Percentiles rank a stretch among this genome's conserved stretches.
Evolutionary conservation across 2,888 invertebrate species (phyloP).

Genomic region (Hedychridium roseum): DNA sequence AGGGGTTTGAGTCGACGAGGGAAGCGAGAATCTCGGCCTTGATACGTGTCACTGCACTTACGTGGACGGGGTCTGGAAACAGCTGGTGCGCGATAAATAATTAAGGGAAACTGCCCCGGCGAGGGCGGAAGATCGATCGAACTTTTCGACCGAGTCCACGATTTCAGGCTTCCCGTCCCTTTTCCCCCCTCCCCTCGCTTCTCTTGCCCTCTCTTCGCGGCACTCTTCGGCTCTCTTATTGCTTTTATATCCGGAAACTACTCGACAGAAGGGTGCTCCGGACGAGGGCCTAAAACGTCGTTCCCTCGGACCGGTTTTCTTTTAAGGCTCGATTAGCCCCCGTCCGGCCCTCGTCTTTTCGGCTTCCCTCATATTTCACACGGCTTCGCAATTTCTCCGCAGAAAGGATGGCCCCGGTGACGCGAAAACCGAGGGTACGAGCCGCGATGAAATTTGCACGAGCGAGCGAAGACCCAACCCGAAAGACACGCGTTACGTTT

Average conservation of each 20-base stretch:
- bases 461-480: too few species aligned
- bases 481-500: too few species aligned
- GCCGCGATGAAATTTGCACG: too few species aligned
- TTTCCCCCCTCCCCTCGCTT: constrained; percentile 20
- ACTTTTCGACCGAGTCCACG: constrained; percentile 32
- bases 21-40: constrained; percentile 22
- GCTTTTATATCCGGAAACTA: constrained; percentile 43
- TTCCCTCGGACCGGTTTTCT: constrained; percentile 26
- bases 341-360: too few species aligned
- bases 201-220: not conserved
- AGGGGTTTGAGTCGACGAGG: not conserved
- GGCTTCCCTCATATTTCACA: too few species aligned
- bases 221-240: constrained; percentile 24
- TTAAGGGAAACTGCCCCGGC: constrained; percentile 31
- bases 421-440: too few species aligned
- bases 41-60: constrained; percentile 44
- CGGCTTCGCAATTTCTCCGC: too few species aligned
- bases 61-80: constrained; percentile 26
- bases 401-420: too few species aligned
- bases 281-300: constrained; percentile 32
- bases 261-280: constrained; percentile 35
- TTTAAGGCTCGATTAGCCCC: constrained; percentile 20
- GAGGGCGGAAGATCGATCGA: constrained; percentile 47
- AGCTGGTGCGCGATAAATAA: constrained; percentile 40
- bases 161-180: constrained; percentile 36